Conservation (phyloP, 2,888 invertebrate genomes). For the Anagyrus pseudococci region DNA sequence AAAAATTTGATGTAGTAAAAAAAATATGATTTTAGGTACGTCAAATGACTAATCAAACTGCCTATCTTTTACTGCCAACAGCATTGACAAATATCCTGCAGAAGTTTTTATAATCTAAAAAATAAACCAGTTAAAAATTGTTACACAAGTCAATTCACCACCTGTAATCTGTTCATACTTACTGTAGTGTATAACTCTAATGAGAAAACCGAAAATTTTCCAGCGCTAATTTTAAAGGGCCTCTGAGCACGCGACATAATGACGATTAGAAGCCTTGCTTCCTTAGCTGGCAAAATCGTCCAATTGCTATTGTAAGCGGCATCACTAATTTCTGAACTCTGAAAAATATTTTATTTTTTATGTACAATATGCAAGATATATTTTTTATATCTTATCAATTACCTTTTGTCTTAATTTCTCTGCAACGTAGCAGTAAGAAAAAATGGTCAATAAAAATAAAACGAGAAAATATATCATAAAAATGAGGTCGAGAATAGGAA, state of each 20-base stretch:
- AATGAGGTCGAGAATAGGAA: slow-evolving; percentile 21
- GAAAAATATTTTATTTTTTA: not conserved
- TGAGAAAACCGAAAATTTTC: slow-evolving; percentile 49
- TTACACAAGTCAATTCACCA: too few relatives aligned
- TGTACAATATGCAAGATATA: not conserved
- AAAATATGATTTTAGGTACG: too few relatives aligned
- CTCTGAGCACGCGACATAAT: slow-evolving; percentile 41
- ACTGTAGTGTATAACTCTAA: too few relatives aligned
- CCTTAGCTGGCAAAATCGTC: slow-evolving; percentile 41
- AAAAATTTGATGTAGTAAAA: too few relatives aligned
- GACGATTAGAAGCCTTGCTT: slow-evolving; percentile 42
- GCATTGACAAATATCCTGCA: slow-evolving; percentile 35
- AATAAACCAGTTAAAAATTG: too few relatives aligned
- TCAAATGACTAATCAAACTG: too few relatives aligned
- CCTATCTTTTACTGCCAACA: slow-evolving; percentile 34
- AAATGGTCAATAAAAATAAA: slow-evolving; percentile 35
- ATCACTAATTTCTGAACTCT: slow-evolving; percentile 44
- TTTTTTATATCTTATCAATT: not conserved
- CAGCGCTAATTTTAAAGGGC: slow-evolving; percentile 49
- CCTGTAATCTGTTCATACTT: too few relatives aligned
- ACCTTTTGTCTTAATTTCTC: slow-evolving; percentile 34
- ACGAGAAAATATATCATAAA: slow-evolving; percentile 33
- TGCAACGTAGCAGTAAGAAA: slow-evolving; percentile 30
- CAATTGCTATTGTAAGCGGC: slow-evolving; percentile 46
- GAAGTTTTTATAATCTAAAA: slow-evolving; percentile 37